These are phyloP conservation scores for Lampropteryx suffumata DNA, from an alignment of 2,888 invertebrate genomes.

Conservation along the genomic window DNA sequence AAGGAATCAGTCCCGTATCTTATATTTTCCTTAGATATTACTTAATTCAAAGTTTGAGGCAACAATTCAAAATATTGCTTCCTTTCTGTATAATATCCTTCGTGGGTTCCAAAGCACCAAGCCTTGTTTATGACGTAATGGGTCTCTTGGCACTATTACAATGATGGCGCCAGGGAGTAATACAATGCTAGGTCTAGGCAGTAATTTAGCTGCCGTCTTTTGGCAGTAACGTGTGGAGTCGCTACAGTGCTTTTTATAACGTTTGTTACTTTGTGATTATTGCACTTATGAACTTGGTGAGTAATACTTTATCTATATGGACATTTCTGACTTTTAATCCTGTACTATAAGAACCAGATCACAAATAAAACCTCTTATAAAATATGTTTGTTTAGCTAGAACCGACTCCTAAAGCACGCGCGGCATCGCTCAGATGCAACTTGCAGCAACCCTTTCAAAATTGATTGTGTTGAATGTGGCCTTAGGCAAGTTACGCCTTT, in stretches of 20 bases:
- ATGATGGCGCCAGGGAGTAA: slow-evolving; percentile 9
- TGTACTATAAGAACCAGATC: too few species aligned
- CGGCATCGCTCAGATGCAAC: too few species aligned
- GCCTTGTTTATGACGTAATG: slow-evolving; percentile 5
- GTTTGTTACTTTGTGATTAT: not conserved
- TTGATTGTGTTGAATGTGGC: too few species aligned
- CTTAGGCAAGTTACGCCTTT: too few species aligned
- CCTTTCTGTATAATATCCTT: not conserved
- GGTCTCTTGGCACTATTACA: slow-evolving; percentile 10
- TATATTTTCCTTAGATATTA: too few species aligned
- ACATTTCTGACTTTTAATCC: too few species aligned
- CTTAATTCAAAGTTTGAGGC: too few species aligned
- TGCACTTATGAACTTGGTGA: slow-evolving; percentile 5
- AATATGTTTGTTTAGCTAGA: too few species aligned
- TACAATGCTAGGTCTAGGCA: slow-evolving; percentile 10
- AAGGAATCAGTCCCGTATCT: too few species aligned
- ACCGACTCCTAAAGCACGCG: too few species aligned
- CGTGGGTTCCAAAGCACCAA: not conserved
- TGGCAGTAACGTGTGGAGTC: slow-evolving; percentile 16
- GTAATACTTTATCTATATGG: not conserved
- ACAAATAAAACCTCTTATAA: too few species aligned
- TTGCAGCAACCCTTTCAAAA: too few species aligned
- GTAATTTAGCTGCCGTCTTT: slow-evolving; percentile 10
- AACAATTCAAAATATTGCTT: not conserved
- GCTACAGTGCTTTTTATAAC: slow-evolving; percentile 2